Evolutionary conservation across 2,113 vertebrate species (phyloP).

Genomic region (Odocoileus hemionus): DNA sequence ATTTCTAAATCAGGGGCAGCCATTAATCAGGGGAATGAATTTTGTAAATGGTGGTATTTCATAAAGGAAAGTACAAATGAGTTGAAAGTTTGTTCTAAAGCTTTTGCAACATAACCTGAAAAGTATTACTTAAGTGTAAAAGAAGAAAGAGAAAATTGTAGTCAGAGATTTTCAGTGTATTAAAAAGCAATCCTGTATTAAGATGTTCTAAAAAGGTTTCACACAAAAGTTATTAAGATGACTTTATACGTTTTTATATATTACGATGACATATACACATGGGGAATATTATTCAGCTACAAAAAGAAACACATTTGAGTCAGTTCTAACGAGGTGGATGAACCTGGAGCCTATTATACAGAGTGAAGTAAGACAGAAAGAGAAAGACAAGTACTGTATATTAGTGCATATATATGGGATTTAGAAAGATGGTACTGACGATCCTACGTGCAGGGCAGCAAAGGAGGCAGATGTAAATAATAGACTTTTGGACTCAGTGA

Average conservation of each 20-base stretch:
- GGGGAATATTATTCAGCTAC: neutral
- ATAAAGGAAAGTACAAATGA: neutral
- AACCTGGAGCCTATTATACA: neutral
- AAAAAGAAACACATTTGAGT: neutral
- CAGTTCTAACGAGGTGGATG: neutral
- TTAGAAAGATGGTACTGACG: neutral
- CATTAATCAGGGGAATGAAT: neutral
- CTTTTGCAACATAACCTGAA: neutral
- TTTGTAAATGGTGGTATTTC: neutral
- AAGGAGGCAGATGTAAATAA: neutral
- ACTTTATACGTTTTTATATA: neutral
- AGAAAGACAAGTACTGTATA: neutral
- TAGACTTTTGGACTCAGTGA: neutral
- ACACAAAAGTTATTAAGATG: neutral
- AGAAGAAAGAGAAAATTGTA: neutral
- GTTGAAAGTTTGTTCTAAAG: neutral
- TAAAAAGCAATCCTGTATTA: neutral
- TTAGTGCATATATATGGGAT: neutral
- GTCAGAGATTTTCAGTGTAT: neutral
- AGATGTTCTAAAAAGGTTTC: constrained; percentile 24
- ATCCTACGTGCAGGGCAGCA: neutral
- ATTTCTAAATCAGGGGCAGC: neutral
- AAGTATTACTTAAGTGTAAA: neutral
- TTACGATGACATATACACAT: neutral
- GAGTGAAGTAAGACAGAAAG: neutral